These are phyloP conservation scores for Salticus scenicus DNA, from an alignment of 2,888 invertebrate genomes.

Conservation along the genomic window DNA sequence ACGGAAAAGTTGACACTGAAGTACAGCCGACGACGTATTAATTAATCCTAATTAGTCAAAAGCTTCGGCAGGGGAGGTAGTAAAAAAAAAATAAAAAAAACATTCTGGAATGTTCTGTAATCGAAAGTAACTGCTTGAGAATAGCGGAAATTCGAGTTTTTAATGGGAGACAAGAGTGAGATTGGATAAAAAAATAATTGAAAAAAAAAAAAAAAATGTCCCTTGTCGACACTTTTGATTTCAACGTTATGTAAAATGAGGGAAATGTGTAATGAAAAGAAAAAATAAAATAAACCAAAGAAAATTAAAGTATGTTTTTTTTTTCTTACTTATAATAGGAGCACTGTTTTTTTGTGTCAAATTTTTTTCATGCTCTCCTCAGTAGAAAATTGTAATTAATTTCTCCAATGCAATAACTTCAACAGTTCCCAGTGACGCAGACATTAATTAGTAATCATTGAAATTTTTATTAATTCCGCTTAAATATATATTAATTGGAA, in stretches of 20 bases:
- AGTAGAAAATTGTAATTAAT: slow-evolving; percentile 5
- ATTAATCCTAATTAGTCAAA: slow-evolving; percentile 66
- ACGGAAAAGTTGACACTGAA: slow-evolving; percentile 35
- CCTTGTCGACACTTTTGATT: slow-evolving; percentile 18
- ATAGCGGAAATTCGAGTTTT: slow-evolving; percentile 54
- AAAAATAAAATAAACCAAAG: too few relatives aligned
- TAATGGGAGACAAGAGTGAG: slow-evolving; percentile 56
- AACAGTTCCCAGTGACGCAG: not conserved
- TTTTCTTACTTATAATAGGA: not conserved
- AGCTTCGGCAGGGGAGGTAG: slow-evolving; percentile 20
- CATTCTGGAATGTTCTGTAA: slow-evolving; percentile 17
- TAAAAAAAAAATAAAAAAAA: slow-evolving; percentile 6
- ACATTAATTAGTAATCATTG: slow-evolving; percentile 11
- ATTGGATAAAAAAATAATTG: not conserved
- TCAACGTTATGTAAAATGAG: not conserved
- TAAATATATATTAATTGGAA: slow-evolving; percentile 8
- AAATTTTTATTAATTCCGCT: slow-evolving; percentile 1
- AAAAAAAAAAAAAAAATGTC: slow-evolving; percentile 35
- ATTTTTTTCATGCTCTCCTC: not conserved
- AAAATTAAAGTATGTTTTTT: not conserved
- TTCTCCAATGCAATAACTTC: not conserved
- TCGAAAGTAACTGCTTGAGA: slow-evolving; percentile 59
- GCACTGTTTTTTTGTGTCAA: not conserved
- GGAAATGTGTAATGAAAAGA: not conserved
- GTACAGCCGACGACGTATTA: slow-evolving; percentile 61